Percentiles rank a stretch among this genome's conserved stretches.
Evolutionary conservation across 2,797 vertebrate species (phyloP).

Genomic region (Heteromormyrus szaboi): DNA sequence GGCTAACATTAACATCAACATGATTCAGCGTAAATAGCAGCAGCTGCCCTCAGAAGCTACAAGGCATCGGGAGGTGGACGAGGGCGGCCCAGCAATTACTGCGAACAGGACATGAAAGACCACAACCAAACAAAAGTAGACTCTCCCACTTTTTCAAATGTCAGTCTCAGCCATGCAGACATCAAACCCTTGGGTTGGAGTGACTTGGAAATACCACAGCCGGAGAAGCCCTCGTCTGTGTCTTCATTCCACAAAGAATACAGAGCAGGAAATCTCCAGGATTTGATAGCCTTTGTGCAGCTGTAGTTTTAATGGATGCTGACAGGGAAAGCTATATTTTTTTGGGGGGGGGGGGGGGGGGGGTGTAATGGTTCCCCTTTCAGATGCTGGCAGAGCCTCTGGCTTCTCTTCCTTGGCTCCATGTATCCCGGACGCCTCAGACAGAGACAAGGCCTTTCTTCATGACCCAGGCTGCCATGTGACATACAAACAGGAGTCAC

Average conservation of each 20-base stretch:
- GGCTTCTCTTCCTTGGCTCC: not conserved
- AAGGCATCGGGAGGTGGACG: too few species aligned
- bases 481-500: not conserved
- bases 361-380: not conserved
- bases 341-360: too few species aligned
- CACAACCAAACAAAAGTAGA: not conserved
- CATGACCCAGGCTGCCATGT: not conserved
- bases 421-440: not conserved
- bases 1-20: not conserved
- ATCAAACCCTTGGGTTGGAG: not conserved
- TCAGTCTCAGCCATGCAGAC: not conserved
- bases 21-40: not conserved
- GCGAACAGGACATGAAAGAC: not conserved
- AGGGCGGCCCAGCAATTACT: not conserved
- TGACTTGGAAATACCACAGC: not conserved
- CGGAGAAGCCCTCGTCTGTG: too few species aligned
- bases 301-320: not conserved
- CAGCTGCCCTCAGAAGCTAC: not conserved
- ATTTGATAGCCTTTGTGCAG: not conserved
- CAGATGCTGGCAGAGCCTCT: not conserved
- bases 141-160: not conserved
- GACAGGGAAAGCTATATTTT: not conserved
- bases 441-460: not conserved
- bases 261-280: conserved; percentile 1
- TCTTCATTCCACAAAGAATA: not conserved